Conservation (phyloP, 92 coral and sea anemone genomes). For the Metridium senile region DNA sequence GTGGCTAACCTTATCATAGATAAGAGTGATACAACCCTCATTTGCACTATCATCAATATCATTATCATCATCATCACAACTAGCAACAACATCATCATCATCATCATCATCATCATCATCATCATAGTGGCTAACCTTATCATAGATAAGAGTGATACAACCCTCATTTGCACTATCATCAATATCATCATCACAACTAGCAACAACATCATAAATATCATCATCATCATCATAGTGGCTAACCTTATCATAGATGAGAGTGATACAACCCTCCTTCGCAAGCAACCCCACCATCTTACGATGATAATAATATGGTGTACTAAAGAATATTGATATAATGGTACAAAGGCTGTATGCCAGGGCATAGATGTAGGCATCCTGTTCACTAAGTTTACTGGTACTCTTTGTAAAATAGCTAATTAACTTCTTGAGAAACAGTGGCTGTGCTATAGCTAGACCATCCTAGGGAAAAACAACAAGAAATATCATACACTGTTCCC, state of each 20-base stretch:
- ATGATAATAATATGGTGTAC: conserved; percentile 40
- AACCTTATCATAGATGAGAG: conserved; percentile 41
- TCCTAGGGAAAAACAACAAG: conserved; percentile 11
- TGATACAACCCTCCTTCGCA: conserved; percentile 47
- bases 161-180: background rate
- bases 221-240: background rate
- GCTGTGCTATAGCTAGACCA: conserved; percentile 47
- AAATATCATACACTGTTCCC: background rate
- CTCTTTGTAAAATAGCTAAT: conserved; percentile 31
- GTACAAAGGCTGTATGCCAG: conserved; percentile 29
- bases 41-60: background rate
- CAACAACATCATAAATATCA: background rate
- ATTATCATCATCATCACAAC: background rate
- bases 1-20: conserved; percentile 27
- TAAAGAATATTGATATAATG: conserved; percentile 23
- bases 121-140: conserved; percentile 6
- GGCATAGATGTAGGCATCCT: conserved; percentile 47
- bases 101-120: background rate
- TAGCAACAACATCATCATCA: background rate
- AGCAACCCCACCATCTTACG: conserved; percentile 40
- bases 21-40: conserved; percentile 13
- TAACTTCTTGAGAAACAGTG: conserved; percentile 36
- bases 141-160: conserved; percentile 28
- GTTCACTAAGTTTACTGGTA: conserved; percentile 15
- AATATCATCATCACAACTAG: background rate